Evolutionary conservation across 2,888 invertebrate species (phyloP).

Genomic region (Pseudococcus jackbeardsleyi): DNA sequence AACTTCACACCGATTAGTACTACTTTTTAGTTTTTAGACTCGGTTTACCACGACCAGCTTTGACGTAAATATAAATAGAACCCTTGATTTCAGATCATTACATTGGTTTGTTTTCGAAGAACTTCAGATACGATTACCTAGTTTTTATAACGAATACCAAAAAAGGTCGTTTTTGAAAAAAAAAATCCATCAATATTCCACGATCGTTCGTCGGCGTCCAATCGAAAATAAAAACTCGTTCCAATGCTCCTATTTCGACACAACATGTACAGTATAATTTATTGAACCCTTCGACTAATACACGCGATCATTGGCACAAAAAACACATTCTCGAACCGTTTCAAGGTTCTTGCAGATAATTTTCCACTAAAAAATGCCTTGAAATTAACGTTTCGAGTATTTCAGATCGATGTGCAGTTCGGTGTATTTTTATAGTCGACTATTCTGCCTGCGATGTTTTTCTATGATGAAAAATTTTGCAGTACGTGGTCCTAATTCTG

Average conservation of each 20-base stretch:
- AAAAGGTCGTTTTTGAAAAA: too few relatives aligned
- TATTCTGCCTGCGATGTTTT: too few relatives aligned
- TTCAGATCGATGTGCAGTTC: neutral
- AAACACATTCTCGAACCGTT: neutral
- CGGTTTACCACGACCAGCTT: neutral
- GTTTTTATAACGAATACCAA: too few relatives aligned
- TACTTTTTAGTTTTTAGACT: neutral
- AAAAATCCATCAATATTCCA: too few relatives aligned
- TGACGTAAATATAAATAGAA: neutral
- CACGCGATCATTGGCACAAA: constrained; percentile 28
- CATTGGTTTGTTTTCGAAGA: neutral
- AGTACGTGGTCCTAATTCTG: too few relatives aligned
- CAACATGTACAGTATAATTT: neutral
- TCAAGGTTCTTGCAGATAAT: neutral
- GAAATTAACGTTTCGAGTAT: neutral
- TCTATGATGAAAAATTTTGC: too few relatives aligned
- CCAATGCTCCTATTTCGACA: neutral
- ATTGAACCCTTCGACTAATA: neutral
- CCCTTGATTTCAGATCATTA: neutral
- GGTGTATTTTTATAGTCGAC: neutral
- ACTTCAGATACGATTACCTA: too few relatives aligned
- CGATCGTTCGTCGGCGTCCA: too few relatives aligned
- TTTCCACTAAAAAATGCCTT: constrained; percentile 5
- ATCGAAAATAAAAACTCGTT: neutral
- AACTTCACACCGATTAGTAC: neutral